A percentile compares a stretch with the other conserved stretches of the same genome.
Conservation (phyloP, 2,888 invertebrate genomes). For the Eilema sororculum region DNA sequence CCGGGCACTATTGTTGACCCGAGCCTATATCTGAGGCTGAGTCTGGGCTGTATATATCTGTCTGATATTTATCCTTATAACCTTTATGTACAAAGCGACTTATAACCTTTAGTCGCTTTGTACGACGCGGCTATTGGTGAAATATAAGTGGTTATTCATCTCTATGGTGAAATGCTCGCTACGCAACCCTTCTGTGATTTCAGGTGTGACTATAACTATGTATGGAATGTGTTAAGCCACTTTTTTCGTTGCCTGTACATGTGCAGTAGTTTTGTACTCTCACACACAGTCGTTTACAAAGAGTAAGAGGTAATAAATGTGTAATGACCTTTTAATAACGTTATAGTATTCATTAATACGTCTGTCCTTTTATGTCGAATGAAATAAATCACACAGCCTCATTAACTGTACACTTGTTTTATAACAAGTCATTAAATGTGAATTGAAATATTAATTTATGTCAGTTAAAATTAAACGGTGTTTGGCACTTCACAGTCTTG, state of each 20-base stretch:
- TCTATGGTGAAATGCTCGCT: neutral
- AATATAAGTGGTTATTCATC: neutral
- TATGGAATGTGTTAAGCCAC: neutral
- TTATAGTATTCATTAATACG: conserved; percentile 58
- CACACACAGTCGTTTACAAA: conserved; percentile 24
- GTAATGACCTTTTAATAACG: conserved; percentile 62
- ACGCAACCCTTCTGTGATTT: neutral
- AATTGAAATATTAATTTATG: conserved; percentile 35
- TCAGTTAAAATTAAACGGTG: conserved; percentile 27
- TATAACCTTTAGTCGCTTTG: no score
- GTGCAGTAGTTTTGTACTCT: neutral
- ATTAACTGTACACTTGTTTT: conserved; percentile 42
- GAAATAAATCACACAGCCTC: conserved; percentile 51
- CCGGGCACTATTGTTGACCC: no score
- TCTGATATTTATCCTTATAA: no score
- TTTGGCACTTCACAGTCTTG: conserved; percentile 10
- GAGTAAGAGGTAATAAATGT: conserved; percentile 13
- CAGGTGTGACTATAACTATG: neutral
- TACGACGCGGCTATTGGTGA: neutral
- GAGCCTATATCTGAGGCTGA: no score
- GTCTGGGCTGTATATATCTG: no score
- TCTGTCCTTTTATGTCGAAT: conserved; percentile 47
- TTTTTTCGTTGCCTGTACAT: neutral
- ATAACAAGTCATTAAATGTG: conserved; percentile 34
- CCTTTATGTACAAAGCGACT: no score